Conservation (phyloP, 2,888 invertebrate species). For the Andrena bucephala region DNA sequence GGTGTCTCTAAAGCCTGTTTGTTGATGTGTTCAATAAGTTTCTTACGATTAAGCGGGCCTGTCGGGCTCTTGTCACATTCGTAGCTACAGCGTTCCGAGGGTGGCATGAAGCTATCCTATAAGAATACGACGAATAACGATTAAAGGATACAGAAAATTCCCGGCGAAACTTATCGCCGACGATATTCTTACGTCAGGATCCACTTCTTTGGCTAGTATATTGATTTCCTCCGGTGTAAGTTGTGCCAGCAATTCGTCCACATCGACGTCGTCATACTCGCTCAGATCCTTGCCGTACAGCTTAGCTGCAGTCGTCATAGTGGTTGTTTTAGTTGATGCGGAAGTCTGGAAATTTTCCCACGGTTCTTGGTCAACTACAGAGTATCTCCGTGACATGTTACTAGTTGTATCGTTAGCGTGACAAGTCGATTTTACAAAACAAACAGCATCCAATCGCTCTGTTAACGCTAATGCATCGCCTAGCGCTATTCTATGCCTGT, state of each 20-base stretch:
- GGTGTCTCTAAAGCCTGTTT: constrained; percentile 99
- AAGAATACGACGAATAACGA: constrained; percentile 14
- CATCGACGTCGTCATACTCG: constrained; percentile 97
- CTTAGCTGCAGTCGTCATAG: constrained; percentile 96
- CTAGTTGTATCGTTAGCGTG: not conserved
- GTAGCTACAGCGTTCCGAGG: constrained; percentile 97
- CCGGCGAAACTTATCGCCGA: not conserved
- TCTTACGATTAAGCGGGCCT: constrained; percentile 97
- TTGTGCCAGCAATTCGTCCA: constrained; percentile 97
- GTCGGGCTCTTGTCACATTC: constrained; percentile 98
- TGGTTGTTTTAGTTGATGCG: constrained; percentile 94
- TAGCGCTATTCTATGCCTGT: not conserved
- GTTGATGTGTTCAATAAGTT: constrained; percentile 98
- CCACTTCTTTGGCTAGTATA: constrained; percentile 98
- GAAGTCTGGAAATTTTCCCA: constrained; percentile 90
- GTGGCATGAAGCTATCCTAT: constrained; percentile 98
- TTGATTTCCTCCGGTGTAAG: constrained; percentile 98
- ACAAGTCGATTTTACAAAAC: not conserved
- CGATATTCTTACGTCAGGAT: constrained; percentile 95
- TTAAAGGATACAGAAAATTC: not conserved
- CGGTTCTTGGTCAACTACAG: constrained; percentile 67
- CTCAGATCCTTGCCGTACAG: constrained; percentile 95
- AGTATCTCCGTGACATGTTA: constrained; percentile 66
- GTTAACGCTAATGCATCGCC: constrained; percentile 5
- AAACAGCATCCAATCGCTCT: not conserved